phyloP scores from a whole-genome alignment of 2,113 vertebrate genomes.

The Tachuris rubrigastra region DNA sequence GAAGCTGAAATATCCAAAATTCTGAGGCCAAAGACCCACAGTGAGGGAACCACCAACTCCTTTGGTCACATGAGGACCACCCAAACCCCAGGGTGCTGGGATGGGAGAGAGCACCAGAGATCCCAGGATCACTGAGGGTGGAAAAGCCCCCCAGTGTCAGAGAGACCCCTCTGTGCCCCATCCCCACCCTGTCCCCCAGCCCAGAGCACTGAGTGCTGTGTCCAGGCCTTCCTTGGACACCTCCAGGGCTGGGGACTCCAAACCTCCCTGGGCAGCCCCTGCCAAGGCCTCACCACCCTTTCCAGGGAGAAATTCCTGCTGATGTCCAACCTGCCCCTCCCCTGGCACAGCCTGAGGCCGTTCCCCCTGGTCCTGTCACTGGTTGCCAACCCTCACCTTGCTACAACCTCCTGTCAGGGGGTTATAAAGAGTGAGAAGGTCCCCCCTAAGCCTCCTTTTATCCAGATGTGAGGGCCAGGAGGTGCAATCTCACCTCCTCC shows the following conservation, averaged over 20 bases:
- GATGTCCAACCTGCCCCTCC: rapidly evolving
- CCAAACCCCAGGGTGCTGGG: background rate
- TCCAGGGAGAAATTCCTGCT: background rate
- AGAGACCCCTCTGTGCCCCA: rapidly evolving
- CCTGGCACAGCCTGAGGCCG: background rate
- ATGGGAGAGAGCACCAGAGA: background rate
- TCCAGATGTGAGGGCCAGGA: background rate
- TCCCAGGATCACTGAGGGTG: background rate
- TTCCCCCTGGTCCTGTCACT: background rate
- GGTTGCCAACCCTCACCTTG: rapidly evolving
- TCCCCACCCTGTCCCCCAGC: background rate
- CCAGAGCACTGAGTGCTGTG: rapidly evolving
- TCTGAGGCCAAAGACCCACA: background rate
- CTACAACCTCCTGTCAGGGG: background rate
- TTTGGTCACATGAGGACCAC: rapidly evolving
- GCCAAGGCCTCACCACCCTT: rapidly evolving
- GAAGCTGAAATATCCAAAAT: background rate
- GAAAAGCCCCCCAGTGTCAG: rapidly evolving
- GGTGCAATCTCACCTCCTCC: background rate
- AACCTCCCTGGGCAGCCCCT: background rate
- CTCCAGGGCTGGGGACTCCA: background rate
- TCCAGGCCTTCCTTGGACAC: rapidly evolving
- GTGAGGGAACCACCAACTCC: rapidly evolving
- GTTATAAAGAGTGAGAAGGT: rapidly evolving
- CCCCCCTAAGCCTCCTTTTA: background rate